phyloP scores from a whole-genome alignment of 2,113 vertebrate genomes.

The Haemorhous mexicanus region DNA sequence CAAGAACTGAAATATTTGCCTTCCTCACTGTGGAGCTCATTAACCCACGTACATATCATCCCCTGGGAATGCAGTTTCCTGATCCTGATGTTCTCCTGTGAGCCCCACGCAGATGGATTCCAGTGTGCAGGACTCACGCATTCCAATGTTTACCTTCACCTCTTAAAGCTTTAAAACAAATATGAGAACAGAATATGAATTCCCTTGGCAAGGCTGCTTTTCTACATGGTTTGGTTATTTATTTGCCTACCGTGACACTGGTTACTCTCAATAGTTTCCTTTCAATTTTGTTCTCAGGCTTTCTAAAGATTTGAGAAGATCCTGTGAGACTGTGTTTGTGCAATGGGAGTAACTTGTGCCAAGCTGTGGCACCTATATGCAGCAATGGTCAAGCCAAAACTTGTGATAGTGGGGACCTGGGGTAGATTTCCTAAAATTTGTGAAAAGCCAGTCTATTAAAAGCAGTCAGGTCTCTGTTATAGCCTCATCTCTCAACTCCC shows the following conservation, averaged over 20 bases:
- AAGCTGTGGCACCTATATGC: rapidly evolving
- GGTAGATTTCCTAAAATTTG: background rate
- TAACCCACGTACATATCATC: background rate
- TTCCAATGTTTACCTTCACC: background rate
- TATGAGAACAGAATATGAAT: background rate
- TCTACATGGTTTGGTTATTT: background rate
- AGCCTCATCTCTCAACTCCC: background rate
- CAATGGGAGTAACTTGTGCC: background rate
- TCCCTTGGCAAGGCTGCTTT: background rate
- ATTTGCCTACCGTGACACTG: background rate
- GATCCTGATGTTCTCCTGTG: background rate
- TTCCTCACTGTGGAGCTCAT: background rate
- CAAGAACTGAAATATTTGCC: background rate
- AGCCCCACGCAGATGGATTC: background rate
- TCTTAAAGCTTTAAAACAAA: background rate
- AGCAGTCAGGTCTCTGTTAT: background rate
- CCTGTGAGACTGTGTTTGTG: rapidly evolving
- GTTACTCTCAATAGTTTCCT: background rate
- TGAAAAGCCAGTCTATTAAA: background rate
- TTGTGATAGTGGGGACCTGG: background rate
- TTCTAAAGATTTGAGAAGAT: background rate
- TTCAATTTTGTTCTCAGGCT: background rate
- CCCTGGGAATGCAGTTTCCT: background rate
- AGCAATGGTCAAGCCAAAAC: background rate
- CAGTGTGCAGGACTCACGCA: rapidly evolving